These are phyloP conservation scores for Bos javanicus DNA, from an alignment of 2,113 vertebrate genomes.

Conservation along the genomic window DNA sequence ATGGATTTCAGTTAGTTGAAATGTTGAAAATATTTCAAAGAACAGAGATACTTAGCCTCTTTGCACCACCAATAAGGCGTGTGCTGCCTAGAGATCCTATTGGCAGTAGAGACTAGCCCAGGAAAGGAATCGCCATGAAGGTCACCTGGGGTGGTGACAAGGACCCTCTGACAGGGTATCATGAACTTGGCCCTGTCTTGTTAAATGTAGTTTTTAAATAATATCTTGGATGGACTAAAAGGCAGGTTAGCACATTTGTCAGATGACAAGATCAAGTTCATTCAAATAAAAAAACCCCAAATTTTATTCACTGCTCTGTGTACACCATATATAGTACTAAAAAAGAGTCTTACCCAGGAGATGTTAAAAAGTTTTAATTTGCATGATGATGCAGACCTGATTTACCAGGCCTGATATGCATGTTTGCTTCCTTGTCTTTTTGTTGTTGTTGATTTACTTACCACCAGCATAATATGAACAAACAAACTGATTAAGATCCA, in stretches of 20 bases:
- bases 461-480: neutral
- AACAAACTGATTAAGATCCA: neutral
- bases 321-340: neutral
- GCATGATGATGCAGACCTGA: neutral
- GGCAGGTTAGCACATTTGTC: neutral
- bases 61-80: neutral
- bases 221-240: neutral
- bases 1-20: neutral
- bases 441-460: neutral
- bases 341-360: neutral
- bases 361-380: neutral
- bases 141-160: rapidly evolving
- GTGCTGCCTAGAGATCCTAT: no score
- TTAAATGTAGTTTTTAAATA: neutral
- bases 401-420: neutral
- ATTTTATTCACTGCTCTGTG: neutral
- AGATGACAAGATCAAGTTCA: neutral
- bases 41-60: neutral
- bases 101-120: neutral
- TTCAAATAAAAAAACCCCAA: conserved; percentile 11
- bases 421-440: neutral
- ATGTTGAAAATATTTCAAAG: neutral
- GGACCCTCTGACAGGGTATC: neutral
- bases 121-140: neutral
- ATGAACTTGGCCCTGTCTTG: neutral